phyloP scores from a whole-genome alignment of 2,888 invertebrate species.

The Leptopilina drosophilae region DNA sequence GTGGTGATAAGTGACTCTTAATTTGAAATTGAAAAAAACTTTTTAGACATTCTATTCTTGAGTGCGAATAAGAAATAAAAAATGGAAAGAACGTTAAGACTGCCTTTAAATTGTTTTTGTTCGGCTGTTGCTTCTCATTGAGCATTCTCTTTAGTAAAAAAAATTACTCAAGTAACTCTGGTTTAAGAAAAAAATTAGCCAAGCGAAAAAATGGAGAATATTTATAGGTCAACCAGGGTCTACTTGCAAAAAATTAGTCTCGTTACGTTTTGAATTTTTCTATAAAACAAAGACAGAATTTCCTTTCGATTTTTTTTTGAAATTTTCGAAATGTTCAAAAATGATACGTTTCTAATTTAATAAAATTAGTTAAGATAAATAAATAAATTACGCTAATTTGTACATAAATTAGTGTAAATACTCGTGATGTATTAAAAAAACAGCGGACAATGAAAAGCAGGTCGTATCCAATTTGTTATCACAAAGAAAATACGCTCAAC shows the following conservation, averaged over 20 bases:
- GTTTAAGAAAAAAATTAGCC: constrained; percentile 5
- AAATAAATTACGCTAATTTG: not conserved
- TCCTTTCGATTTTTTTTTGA: no score
- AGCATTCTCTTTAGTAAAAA: constrained; percentile 1
- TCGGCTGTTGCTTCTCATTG: constrained; percentile 20
- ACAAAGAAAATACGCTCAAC: constrained; percentile 5
- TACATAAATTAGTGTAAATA: constrained; percentile 17
- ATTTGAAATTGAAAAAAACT: not conserved
- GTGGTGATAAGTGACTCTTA: constrained; percentile 31
- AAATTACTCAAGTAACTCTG: not conserved
- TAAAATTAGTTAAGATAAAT: not conserved
- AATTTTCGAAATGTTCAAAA: no score
- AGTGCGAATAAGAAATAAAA: constrained; percentile 7
- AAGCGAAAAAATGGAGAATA: not conserved
- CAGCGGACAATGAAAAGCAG: not conserved
- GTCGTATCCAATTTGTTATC: constrained; percentile 1
- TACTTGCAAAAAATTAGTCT: constrained; percentile 5
- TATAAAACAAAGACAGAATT: no score
- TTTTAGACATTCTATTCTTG: constrained; percentile 16
- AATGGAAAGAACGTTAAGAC: constrained; percentile 33
- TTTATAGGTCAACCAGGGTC: not conserved
- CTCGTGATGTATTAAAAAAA: constrained; percentile 9
- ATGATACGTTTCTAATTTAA: not conserved
- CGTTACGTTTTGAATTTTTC: not conserved
- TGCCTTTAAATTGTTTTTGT: constrained; percentile 34